Evolutionary conservation across 2,888 invertebrate species (phyloP).

Genomic region (Drosophila colorata): DNA sequence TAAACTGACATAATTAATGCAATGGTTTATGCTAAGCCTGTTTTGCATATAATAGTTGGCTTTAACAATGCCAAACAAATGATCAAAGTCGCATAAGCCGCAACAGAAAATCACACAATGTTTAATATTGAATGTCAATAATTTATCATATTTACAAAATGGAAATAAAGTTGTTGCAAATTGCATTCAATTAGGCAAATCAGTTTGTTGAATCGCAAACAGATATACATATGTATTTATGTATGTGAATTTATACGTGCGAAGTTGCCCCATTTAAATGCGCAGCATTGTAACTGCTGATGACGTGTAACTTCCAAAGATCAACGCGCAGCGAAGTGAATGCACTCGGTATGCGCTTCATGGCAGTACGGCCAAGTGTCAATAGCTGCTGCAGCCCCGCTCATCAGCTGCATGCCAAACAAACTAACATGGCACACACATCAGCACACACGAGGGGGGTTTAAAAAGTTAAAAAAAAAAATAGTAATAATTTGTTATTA

Average conservation of each 20-base stretch:
- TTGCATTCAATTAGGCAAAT: slow-evolving; percentile 42
- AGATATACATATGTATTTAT: not conserved
- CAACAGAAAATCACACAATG: slow-evolving; percentile 3
- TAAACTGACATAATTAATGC: slow-evolving; percentile 51
- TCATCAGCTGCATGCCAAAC: slow-evolving; percentile 41
- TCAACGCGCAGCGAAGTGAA: slow-evolving; percentile 53
- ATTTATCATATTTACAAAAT: slow-evolving; percentile 35
- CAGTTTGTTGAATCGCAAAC: slow-evolving; percentile 4
- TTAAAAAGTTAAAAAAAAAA: too few species aligned
- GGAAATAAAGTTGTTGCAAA: slow-evolving; percentile 33
- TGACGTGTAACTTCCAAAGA: slow-evolving; percentile 54
- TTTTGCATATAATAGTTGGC: slow-evolving; percentile 34
- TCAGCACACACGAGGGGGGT: slow-evolving; percentile 20
- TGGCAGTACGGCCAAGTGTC: slow-evolving; percentile 67
- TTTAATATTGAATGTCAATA: slow-evolving; percentile 23
- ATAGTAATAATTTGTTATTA: too few species aligned
- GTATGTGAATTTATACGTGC: not conserved
- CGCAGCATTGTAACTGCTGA: slow-evolving; percentile 28
- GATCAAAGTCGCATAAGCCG: slow-evolving; percentile 41
- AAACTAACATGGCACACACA: slow-evolving; percentile 42
- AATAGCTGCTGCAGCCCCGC: slow-evolving; percentile 53
- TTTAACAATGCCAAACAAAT: slow-evolving; percentile 30
- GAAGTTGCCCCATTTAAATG: slow-evolving; percentile 45
- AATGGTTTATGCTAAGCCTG: slow-evolving; percentile 44
- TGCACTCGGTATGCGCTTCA: slow-evolving; percentile 59